phyloP scores from a whole-genome alignment of 2,888 invertebrate species.

The Drosophila setosimentum region DNA sequence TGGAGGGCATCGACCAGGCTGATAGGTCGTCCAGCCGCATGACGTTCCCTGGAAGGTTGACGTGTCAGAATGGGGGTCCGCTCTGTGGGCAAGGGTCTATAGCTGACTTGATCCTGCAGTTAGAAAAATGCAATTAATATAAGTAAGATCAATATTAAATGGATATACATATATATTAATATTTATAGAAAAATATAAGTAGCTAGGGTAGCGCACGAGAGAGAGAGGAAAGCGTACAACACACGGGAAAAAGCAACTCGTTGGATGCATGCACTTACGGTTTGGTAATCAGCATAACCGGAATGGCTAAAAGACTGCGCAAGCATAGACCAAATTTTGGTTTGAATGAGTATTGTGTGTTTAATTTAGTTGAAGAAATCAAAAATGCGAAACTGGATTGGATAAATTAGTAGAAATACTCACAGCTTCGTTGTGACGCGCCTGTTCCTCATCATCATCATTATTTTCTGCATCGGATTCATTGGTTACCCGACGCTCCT shows the following conservation, averaged over 20 bases:
- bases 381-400: background rate
- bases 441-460: slow-evolving; percentile 65
- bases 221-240: slow-evolving; percentile 6
- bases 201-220: slow-evolving; percentile 10
- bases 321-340: slow-evolving; percentile 27
- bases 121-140: background rate
- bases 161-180: background rate
- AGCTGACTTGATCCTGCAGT: slow-evolving; percentile 81
- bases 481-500: slow-evolving; percentile 65
- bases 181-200: background rate
- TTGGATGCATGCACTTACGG: slow-evolving; percentile 60
- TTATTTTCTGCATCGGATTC: slow-evolving; percentile 85
- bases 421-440: slow-evolving; percentile 59
- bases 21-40: slow-evolving; percentile 70
- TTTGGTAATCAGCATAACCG: slow-evolving; percentile 42
- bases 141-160: background rate
- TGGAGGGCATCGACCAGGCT: slow-evolving; percentile 87
- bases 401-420: slow-evolving; percentile 34
- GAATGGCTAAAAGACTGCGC: slow-evolving; percentile 51
- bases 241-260: slow-evolving; percentile 6
- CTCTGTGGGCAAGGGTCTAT: slow-evolving; percentile 83
- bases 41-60: slow-evolving; percentile 23
- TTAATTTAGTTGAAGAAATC: slow-evolving; percentile 7
- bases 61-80: slow-evolving; percentile 83
- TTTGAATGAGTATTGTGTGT: slow-evolving; percentile 17